These are phyloP conservation scores for Phrynosoma platyrhinos DNA, from an alignment of 2,113 vertebrate genomes.

Conservation along the genomic window DNA sequence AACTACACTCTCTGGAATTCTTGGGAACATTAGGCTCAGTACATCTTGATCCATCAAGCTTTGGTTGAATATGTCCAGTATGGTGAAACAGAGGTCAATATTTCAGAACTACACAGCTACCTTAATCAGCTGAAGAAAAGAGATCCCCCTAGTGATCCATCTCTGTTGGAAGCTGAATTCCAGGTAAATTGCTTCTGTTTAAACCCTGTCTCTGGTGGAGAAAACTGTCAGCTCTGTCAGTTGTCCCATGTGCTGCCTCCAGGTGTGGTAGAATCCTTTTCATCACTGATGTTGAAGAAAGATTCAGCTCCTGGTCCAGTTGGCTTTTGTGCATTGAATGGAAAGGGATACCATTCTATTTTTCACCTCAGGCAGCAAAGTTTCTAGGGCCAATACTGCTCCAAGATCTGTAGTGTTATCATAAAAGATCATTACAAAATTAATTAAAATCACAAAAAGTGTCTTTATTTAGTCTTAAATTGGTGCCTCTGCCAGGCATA, in stretches of 20 bases:
- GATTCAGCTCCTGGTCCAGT: neutral
- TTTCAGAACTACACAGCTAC: conserved; percentile 85
- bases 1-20: conserved; percentile 13
- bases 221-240: too few species aligned
- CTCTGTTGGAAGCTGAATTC: conserved; percentile 89
- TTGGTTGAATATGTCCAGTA: conserved; percentile 94
- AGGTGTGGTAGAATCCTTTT: neutral
- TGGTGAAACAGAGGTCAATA: conserved; percentile 90
- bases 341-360: neutral
- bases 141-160: conserved; percentile 78
- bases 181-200: conserved; percentile 77
- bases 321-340: neutral
- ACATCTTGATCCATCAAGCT: conserved; percentile 96
- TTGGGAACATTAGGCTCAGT: conserved; percentile 85
- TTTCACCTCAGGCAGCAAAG: neutral
- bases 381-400: neutral
- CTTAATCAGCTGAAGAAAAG: conserved; percentile 82
- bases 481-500: neutral
- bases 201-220: neutral
- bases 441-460: neutral
- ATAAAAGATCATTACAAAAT: neutral
- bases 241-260: neutral
- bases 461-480: neutral
- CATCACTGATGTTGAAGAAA: neutral
- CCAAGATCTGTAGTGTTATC: neutral